Base-by-base conservation (phyloP, 2,888 invertebrate species). In the Drosophila pullipes region DNA sequence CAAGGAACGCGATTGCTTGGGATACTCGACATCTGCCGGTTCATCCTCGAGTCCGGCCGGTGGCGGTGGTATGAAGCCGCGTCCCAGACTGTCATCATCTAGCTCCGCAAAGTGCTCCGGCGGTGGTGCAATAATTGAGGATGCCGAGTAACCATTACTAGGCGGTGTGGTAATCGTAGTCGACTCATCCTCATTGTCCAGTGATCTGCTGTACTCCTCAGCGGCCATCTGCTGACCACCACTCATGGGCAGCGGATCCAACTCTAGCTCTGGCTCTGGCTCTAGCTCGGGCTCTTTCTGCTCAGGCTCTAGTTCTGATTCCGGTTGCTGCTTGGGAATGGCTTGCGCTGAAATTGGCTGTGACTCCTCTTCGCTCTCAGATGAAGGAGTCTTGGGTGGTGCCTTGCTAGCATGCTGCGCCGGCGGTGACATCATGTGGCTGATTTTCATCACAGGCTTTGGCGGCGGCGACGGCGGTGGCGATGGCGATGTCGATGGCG, bases 81-180 rank as follows among this genome's bases (percentile, higher is more conserved):
- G 83, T n/a, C 78, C 83, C 10, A 74, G 63, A 22, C 65, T 76
- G 22, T 91, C 91, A 31, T 91, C 88, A 6, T 91, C 92, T 52
- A 91, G 77, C 39, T 91, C 91, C 0, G 70, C 86, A 61, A 91
- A 88, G 30, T 91, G 86, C 61, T 92, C 92, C 1, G 91, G 89
- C 5, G 91, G 91, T 31, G 92, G 93, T 4, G 91, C 90, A 62
- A 92, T 83, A 16, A 91, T 89, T 16, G 92, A 91, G n/a, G 93
- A 93, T 13, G 86, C 91, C 7, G 93, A 93, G 55, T 91, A 93
- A 2, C 93, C 93, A 70, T 93, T 93, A 69, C 93, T 93, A 0
- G 93, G 92, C n/a, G 93, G 93, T 4, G 93, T 93, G 7, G 92
- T 93, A 28, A 93, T 93, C 39, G 92, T 93, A 4, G 93, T 93